phyloP scores from a whole-genome alignment of 2,888 invertebrate species.

The Dasypolia templi region DNA sequence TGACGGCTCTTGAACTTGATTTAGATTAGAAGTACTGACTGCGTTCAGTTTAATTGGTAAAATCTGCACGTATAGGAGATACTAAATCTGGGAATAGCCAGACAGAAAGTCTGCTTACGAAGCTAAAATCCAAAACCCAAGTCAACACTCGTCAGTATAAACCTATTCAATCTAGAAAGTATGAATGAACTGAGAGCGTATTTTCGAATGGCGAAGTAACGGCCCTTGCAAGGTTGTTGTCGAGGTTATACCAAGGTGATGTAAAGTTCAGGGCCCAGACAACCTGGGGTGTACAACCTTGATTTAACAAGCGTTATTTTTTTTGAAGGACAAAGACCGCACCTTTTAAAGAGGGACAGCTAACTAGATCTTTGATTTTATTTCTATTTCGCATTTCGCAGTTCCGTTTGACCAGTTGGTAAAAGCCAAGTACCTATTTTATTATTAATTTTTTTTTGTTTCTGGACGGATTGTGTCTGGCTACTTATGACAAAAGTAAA shows the following conservation, averaged over 20 bases:
- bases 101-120: neutral
- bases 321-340: conserved; percentile 39
- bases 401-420: neutral
- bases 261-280: conserved; percentile 72
- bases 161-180: conserved; percentile 14
- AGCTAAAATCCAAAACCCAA: neutral
- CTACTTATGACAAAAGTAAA: neutral
- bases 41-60: too few species aligned
- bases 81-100: neutral
- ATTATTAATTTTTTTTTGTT: neutral
- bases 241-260: conserved; percentile 71
- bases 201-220: conserved; percentile 40
- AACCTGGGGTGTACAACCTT: conserved; percentile 65
- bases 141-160: neutral
- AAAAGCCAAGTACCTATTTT: neutral
- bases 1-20: too few species aligned
- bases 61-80: neutral
- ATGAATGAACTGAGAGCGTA: conserved; percentile 37
- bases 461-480: neutral
- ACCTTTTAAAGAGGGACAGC: conserved; percentile 6
- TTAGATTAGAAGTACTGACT: too few species aligned
- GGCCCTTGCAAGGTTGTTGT: conserved; percentile 54
- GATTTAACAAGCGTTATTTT: conserved; percentile 23
- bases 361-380: conserved; percentile 6
- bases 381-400: neutral